Base-by-base conservation (phyloP, 2,113 vertebrate species). In the Neopipo cinnamomea region DNA sequence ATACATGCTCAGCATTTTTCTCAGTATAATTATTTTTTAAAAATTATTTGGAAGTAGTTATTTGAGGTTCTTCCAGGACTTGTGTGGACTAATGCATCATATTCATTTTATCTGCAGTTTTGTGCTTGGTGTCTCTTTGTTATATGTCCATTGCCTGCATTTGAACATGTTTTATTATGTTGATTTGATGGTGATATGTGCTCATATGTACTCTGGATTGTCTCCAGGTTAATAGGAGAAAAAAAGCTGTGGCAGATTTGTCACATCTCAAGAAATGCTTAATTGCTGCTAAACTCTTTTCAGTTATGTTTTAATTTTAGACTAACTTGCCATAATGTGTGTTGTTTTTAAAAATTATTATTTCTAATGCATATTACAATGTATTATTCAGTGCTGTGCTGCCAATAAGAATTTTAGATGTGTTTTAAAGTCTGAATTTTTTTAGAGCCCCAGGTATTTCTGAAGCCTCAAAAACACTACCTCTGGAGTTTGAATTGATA, bases 401-500 rank as follows among this genome's bases (percentile, higher is more conserved):
- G 39, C 27, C 75, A 47, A 27, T 92, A 91, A 94, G 72, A 49
- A 80, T 93, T 95, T 95, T 77, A 59, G 91, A 96, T 95, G 75
- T 79, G 85, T 95, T 97, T 97, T 97, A 96, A 95, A 97, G 91
- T 93, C 91, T 89, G 61, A 91, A 93, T 97, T 98, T 97, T 97
- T 98, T 97, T 97, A 97, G 96, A 97, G 97, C 97, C 97, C 96
- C 91, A 95, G 95, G 97, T 98, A 96, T 96, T 97, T 94, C 88
- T 93, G 89, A 97, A 97, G 93, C 91, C 95, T 96, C 23, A 95
- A 92, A 96, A 95, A 77, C 89, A 50, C 89, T 89, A 86, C 96
- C 93, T 70, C 95, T 91, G 74, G 95, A 92, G 96, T 98, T 98
- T 98, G 98, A 98, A 98, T 98, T 98, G 98, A 98, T 98, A 98